phyloP scores from a whole-genome alignment of 2,113 vertebrate species.

The Engraulis encrasicolus region DNA sequence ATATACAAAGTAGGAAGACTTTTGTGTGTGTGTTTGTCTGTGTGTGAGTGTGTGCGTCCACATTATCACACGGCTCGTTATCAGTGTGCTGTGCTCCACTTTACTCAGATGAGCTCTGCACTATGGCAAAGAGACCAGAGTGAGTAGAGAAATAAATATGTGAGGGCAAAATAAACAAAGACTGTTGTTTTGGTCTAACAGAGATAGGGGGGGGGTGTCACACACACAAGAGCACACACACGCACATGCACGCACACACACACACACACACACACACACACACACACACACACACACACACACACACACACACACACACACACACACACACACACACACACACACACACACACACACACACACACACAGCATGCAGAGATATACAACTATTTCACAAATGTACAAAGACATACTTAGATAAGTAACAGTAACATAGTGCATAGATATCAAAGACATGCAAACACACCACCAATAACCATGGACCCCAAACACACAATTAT shows the following conservation, averaged over 20 bases:
- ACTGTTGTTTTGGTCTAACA: not conserved
- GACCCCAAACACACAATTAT: not conserved
- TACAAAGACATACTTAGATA: too few species aligned
- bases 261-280: not conserved
- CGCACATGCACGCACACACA: conserved; percentile 13
- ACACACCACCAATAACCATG: not conserved
- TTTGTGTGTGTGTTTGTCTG: too few species aligned
- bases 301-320: not conserved
- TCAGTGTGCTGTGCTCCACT: conserved; percentile 39
- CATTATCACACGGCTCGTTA: conserved; percentile 52
- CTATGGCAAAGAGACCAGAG: not conserved
- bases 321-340: not conserved
- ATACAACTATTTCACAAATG: too few species aligned
- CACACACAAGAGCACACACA: conserved; percentile 26
- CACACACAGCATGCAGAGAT: not conserved
- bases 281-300: not conserved
- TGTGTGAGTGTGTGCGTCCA: not conserved
- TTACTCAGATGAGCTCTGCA: not conserved
- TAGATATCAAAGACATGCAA: too few species aligned
- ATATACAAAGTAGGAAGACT: too few species aligned
- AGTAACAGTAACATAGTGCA: too few species aligned
- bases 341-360: not conserved
- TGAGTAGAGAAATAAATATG: not conserved
- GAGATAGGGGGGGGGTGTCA: too few species aligned
- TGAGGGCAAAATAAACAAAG: not conserved